Percentiles rank a stretch among this genome's conserved stretches.
phyloP scores from a whole-genome alignment of 1,140 invertebrate species.

The Drosophila pruinosa region DNA sequence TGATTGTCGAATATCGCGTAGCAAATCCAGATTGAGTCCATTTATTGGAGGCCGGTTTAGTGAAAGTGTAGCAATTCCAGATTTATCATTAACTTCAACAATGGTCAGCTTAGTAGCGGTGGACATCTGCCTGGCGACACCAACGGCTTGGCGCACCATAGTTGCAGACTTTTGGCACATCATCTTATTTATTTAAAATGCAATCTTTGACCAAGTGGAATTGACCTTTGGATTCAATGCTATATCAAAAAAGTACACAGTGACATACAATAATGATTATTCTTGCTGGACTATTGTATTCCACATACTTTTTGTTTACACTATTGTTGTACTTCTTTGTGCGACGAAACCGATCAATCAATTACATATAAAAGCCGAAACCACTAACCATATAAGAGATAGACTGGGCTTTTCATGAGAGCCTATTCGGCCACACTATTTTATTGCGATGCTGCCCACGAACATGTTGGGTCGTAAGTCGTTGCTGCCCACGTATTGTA shows the following conservation, averaged over 20 bases:
- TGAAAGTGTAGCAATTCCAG: slow-evolving; percentile 88
- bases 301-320: not conserved
- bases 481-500: no score
- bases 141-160: not conserved
- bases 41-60: slow-evolving; percentile 92
- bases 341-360: not conserved
- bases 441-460: no score
- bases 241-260: not conserved
- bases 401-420: no score
- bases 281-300: not conserved
- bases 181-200: not conserved
- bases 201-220: not conserved
- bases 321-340: not conserved
- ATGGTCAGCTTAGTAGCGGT: slow-evolving; percentile 10
- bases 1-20: slow-evolving; percentile 86
- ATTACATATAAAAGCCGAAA: not conserved
- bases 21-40: slow-evolving; percentile 90
- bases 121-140: slow-evolving; percentile 11
- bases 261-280: not conserved
- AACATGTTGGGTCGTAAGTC: no score
- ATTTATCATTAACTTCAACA: slow-evolving; percentile 84
- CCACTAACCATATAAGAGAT: no score
- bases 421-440: no score
- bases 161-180: not conserved
- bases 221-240: not conserved